Conservation (phyloP, 2,113 vertebrate species). For the Pica pica region DNA sequence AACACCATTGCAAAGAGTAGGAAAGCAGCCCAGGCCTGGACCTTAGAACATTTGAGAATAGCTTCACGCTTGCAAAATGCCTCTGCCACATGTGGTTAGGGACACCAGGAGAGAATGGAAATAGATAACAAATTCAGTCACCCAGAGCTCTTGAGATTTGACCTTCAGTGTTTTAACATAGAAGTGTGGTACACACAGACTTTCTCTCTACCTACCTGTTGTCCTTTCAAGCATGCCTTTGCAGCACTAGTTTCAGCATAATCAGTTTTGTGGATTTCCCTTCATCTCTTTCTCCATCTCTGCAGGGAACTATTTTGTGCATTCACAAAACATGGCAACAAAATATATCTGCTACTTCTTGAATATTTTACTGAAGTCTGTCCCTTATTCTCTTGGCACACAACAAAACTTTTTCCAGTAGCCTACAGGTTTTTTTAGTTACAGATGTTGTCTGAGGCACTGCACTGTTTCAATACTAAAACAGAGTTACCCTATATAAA, state of each 20-base stretch:
- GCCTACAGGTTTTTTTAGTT: background rate
- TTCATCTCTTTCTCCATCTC: background rate
- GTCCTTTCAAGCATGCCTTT: background rate
- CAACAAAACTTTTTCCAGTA: background rate
- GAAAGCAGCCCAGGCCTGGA: background rate
- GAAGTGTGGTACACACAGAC: background rate
- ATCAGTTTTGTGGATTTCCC: background rate
- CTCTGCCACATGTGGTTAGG: accelerated
- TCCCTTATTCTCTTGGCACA: background rate
- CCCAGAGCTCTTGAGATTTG: background rate
- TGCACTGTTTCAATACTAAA: background rate
- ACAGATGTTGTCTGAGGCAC: background rate
- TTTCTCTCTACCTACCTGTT: background rate
- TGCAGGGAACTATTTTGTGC: background rate
- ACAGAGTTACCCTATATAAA: background rate
- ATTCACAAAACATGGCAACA: background rate
- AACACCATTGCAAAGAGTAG: background rate
- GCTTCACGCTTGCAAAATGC: background rate
- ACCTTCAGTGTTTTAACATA: background rate
- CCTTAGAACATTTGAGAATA: background rate
- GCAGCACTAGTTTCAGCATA: background rate
- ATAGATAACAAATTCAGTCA: background rate
- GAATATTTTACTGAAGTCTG: background rate
- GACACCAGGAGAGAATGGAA: background rate
- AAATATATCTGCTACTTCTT: background rate